Evolutionary conservation across 1,140 invertebrate genomes (phyloP).

Genomic region (Zaprionus kolodkinae): DNA sequence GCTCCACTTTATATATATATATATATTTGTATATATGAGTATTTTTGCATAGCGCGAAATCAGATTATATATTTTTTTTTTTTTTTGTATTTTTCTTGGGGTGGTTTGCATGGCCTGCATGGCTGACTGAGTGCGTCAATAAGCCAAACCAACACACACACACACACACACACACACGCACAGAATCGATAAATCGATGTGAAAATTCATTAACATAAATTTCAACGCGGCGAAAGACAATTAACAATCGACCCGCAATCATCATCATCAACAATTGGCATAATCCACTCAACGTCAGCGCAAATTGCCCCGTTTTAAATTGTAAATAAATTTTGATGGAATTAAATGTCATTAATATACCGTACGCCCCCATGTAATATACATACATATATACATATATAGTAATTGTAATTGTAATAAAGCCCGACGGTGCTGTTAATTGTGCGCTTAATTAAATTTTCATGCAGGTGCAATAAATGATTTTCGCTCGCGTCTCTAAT

Average conservation of each 20-base stretch:
- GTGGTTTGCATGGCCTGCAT: slow-evolving; percentile 21
- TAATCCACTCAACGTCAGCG: slow-evolving; percentile 71
- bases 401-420: slow-evolving; percentile 1
- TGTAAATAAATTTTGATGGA: slow-evolving; percentile 78
- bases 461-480: slow-evolving; percentile 80
- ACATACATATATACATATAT: too few relatives aligned
- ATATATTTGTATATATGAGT: slow-evolving; percentile 18
- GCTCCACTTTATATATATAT: slow-evolving; percentile 23
- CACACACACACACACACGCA: background rate
- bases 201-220: slow-evolving; percentile 78
- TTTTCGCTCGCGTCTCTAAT: slow-evolving; percentile 68
- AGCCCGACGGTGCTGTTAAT: slow-evolving; percentile 58
- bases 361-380: background rate
- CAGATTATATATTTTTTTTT: slow-evolving; percentile 60
- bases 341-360: slow-evolving; percentile 74
- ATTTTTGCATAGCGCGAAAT: slow-evolving; percentile 69
- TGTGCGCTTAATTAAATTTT: slow-evolving; percentile 82
- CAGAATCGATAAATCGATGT: slow-evolving; percentile 76
- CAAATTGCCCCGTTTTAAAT: slow-evolving; percentile 78
- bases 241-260: slow-evolving; percentile 79
- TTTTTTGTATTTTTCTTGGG: slow-evolving; percentile 9
- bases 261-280: slow-evolving; percentile 78
- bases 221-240: slow-evolving; percentile 56
- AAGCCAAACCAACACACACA: background rate
- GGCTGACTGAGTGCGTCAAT: background rate